phyloP scores from a whole-genome alignment of 2,797 vertebrate species.

The Trachurus trachurus region DNA sequence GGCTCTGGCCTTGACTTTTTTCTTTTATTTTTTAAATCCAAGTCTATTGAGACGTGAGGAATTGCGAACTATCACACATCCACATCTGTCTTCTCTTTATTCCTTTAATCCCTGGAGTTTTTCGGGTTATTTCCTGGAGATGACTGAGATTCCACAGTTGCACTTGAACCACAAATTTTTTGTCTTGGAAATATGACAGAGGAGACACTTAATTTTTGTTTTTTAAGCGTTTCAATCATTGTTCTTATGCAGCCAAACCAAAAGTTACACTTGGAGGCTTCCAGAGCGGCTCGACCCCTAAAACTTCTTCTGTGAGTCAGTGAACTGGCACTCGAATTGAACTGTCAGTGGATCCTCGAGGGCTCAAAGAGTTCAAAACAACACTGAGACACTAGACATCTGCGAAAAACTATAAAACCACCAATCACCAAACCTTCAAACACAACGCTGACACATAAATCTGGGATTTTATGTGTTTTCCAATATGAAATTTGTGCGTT shows the following conservation, averaged over 20 bases:
- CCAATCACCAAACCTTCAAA: background rate
- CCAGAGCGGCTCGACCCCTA: background rate
- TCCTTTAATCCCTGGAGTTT: background rate
- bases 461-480: background rate
- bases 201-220: background rate
- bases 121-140: conserved; percentile 19
- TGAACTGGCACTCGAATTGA: background rate
- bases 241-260: conserved; percentile 5
- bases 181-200: background rate
- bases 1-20: conserved; percentile 6
- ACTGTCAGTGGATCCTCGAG: background rate
- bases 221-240: background rate
- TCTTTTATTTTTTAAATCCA: background rate
- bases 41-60: background rate
- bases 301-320: background rate
- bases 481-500: background rate
- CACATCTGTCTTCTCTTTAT: conserved; percentile 10
- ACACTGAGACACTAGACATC: background rate
- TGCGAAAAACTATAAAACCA: background rate
- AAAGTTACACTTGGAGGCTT: conserved; percentile 1
- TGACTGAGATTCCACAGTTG: conserved; percentile 20
- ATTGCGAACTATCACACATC: background rate
- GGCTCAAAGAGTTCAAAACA: background rate
- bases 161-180: background rate
- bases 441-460: background rate